A percentile compares a stretch with the other conserved stretches of the same genome.
Evolutionary conservation across 1,140 invertebrate species (phyloP).

Genomic region (Drosophila elegans): DNA sequence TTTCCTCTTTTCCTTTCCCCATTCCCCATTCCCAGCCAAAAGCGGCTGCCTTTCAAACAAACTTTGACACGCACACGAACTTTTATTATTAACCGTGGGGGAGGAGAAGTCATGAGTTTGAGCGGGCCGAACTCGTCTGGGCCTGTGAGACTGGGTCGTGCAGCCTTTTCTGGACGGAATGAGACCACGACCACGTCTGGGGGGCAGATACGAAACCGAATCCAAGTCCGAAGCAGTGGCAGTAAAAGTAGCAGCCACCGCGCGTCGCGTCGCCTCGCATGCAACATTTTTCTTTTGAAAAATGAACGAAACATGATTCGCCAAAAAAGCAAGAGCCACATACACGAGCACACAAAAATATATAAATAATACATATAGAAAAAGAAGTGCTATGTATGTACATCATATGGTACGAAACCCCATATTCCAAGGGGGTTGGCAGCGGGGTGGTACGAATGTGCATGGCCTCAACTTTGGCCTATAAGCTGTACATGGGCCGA

Average conservation of each 20-base stretch:
- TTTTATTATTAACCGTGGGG: conserved; percentile 69
- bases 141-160: conserved; percentile 41
- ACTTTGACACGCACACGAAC: conserved; percentile 83
- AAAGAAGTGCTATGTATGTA: conserved; percentile 52
- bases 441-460: conserved; percentile 5
- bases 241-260: conserved; percentile 73
- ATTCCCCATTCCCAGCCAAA: conserved; percentile 50
- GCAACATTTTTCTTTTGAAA: conserved; percentile 84
- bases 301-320: conserved; percentile 84
- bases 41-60: conserved; percentile 78
- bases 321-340: conserved; percentile 54
- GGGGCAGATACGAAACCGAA: conserved; percentile 28
- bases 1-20: conserved; percentile 57
- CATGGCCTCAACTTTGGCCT: conserved; percentile 75
- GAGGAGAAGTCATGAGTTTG: conserved; percentile 24
- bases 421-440: not conserved
- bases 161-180: conserved; percentile 34
- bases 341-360: conserved; percentile 23
- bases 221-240: conserved; percentile 35
- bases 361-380: conserved; percentile 25
- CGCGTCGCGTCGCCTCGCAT: conserved; percentile 63
- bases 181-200: conserved; percentile 24
- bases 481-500: conserved; percentile 56
- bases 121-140: conserved; percentile 24
- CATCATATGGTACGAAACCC: conserved; percentile 11